Evolutionary conservation across 2,888 invertebrate genomes (phyloP).

Genomic region (Miltochrista miniata): DNA sequence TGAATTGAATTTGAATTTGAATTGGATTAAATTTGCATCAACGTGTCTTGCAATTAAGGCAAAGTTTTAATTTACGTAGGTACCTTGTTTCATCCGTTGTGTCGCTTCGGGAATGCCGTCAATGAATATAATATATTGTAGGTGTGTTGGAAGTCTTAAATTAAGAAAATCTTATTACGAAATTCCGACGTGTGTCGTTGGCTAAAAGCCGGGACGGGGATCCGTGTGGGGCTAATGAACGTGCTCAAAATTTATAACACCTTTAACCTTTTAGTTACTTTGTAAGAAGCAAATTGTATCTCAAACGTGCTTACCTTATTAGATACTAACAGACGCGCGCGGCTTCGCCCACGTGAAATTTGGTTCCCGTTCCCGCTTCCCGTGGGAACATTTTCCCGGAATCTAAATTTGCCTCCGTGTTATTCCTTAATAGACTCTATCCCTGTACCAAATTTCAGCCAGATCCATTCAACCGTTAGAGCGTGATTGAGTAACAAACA

Average conservation of each 20-base stretch:
- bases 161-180: conserved; percentile 81
- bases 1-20: too few species aligned
- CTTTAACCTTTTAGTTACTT: conserved; percentile 72
- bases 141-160: conserved; percentile 63
- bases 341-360: too few species aligned
- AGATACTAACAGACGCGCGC: too few species aligned
- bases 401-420: too few species aligned
- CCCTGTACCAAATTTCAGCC: too few species aligned
- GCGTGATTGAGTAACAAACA: too few species aligned
- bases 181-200: conserved; percentile 78
- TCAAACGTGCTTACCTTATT: conserved; percentile 52
- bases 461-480: too few species aligned
- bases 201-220: conserved; percentile 69
- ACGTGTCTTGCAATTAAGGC: conserved; percentile 8
- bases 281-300: conserved; percentile 60
- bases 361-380: too few species aligned
- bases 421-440: too few species aligned
- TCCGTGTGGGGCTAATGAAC: conserved; percentile 73
- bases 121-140: conserved; percentile 28
- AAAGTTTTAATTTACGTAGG: conserved; percentile 18
- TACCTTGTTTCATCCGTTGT: conserved; percentile 29
- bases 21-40: too few species aligned
- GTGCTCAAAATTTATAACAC: conserved; percentile 79
- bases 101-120: conserved; percentile 45
- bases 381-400: too few species aligned